Evolutionary conservation across 2,888 invertebrate species (phyloP).

Genomic region (Acanthoscelides obtectus): DNA sequence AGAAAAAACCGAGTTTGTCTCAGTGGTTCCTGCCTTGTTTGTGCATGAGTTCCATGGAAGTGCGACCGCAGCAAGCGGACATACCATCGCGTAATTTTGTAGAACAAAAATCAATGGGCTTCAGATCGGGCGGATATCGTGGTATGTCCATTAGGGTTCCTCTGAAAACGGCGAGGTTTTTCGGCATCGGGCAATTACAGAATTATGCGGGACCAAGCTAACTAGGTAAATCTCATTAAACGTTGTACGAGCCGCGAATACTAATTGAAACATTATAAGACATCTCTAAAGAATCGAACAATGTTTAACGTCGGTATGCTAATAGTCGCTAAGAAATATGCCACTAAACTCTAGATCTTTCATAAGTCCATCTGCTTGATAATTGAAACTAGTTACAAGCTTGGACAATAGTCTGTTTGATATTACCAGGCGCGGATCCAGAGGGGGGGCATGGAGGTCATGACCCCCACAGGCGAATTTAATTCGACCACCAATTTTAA

Average conservation of each 20-base stretch:
- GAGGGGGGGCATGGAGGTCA: no score
- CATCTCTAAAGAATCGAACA: background rate
- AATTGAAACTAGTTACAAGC: no score
- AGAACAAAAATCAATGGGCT: conserved; percentile 32
- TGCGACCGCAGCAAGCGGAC: conserved; percentile 7
- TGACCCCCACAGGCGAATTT: no score
- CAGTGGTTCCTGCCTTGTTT: background rate
- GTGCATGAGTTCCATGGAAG: background rate
- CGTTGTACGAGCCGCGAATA: background rate
- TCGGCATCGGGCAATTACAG: background rate
- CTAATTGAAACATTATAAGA: background rate
- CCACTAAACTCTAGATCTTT: background rate
- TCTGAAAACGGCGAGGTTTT: background rate
- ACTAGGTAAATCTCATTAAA: background rate
- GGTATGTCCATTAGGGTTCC: background rate
- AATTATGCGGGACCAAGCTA: background rate
- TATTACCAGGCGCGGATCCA: background rate
- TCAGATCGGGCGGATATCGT: conserved; percentile 9
- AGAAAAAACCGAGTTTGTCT: background rate
- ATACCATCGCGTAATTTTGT: conserved; percentile 28
- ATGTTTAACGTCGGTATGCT: background rate
- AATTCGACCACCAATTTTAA: no score
- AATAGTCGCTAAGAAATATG: background rate
- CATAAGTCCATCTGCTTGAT: background rate
- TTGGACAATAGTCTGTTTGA: no score